Percentiles rank a stretch among this genome's conserved stretches.
phyloP scores from a whole-genome alignment of 1,140 invertebrate species.

The Achroia grisella region DNA sequence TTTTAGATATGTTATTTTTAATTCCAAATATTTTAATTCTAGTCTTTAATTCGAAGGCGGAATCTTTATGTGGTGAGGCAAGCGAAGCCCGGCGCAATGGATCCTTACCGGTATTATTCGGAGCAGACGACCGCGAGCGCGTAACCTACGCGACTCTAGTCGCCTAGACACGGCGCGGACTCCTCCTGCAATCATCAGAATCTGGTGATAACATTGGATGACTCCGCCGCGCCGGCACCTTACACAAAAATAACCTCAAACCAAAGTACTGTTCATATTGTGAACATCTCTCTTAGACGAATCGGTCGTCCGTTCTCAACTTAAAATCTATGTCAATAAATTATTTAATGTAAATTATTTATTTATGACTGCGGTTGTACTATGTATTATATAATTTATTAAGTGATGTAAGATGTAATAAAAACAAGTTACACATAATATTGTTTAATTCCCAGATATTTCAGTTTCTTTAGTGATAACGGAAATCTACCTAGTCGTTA shows the following conservation, averaged over 20 bases:
- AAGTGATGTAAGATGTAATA: slow-evolving; percentile 53
- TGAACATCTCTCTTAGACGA: slow-evolving; percentile 39
- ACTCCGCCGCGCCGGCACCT: slow-evolving; percentile 28
- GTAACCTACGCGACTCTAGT: slow-evolving; percentile 76
- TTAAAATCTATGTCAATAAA: slow-evolving; percentile 62
- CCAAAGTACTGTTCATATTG: slow-evolving; percentile 57
- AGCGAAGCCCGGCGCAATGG: slow-evolving; percentile 59
- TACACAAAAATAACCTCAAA: slow-evolving; percentile 53
- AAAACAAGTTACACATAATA: slow-evolving; percentile 33
- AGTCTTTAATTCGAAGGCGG: slow-evolving; percentile 72
- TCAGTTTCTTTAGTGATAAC: too few relatives aligned
- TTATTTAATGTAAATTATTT: slow-evolving; percentile 69
- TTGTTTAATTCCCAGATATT: slow-evolving; percentile 33
- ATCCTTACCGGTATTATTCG: slow-evolving; percentile 75
- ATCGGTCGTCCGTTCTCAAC: slow-evolving; percentile 40
- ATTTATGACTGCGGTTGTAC: slow-evolving; percentile 59
- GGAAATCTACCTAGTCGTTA: too few relatives aligned
- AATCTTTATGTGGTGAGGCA: slow-evolving; percentile 77
- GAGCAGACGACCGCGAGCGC: slow-evolving; percentile 74
- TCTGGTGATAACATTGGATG: slow-evolving; percentile 17
- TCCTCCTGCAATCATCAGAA: slow-evolving; percentile 9
- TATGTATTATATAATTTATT: slow-evolving; percentile 57
- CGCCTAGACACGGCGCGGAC: slow-evolving; percentile 60
- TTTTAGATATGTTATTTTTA: slow-evolving; percentile 10
- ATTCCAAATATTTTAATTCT: slow-evolving; percentile 51